Evolutionary conservation across 2,888 invertebrate genomes (phyloP).

Genomic region (Aphrophora alni): DNA sequence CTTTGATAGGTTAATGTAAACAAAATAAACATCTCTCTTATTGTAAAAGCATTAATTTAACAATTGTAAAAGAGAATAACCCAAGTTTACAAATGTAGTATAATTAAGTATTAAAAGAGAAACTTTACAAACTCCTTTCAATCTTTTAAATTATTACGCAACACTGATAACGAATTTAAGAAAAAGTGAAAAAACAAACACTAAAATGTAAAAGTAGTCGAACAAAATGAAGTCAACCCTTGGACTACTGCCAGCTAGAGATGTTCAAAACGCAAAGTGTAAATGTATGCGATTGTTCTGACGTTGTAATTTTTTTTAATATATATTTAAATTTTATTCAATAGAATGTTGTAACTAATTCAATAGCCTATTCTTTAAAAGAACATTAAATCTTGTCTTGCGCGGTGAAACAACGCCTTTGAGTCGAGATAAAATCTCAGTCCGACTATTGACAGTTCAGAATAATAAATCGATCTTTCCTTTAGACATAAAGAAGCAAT

Average conservation of each 20-base stretch:
- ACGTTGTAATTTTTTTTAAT: background rate
- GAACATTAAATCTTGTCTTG: background rate
- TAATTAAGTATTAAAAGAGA: too few relatives aligned
- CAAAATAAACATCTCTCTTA: too few relatives aligned
- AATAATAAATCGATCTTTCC: background rate
- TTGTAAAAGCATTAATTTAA: too few relatives aligned
- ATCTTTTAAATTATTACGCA: too few relatives aligned
- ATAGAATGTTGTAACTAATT: background rate
- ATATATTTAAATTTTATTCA: constrained; percentile 2
- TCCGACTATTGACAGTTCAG: background rate
- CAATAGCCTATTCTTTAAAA: background rate
- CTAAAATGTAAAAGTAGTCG: too few relatives aligned
- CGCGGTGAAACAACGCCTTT: background rate
- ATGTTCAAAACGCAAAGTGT: background rate
- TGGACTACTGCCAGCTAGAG: background rate
- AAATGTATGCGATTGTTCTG: background rate
- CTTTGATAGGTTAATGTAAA: too few relatives aligned
- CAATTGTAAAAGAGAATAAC: too few relatives aligned
- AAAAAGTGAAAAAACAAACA: too few relatives aligned
- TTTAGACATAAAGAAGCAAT: background rate
- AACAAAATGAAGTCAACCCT: background rate
- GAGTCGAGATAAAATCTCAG: background rate
- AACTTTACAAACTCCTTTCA: too few relatives aligned
- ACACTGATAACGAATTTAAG: too few relatives aligned
- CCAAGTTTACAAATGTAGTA: too few relatives aligned